Percentiles rank a stretch among this genome's conserved stretches.
phyloP scores from a whole-genome alignment of 2,888 invertebrate genomes.

The Dryomyza anilis region DNA sequence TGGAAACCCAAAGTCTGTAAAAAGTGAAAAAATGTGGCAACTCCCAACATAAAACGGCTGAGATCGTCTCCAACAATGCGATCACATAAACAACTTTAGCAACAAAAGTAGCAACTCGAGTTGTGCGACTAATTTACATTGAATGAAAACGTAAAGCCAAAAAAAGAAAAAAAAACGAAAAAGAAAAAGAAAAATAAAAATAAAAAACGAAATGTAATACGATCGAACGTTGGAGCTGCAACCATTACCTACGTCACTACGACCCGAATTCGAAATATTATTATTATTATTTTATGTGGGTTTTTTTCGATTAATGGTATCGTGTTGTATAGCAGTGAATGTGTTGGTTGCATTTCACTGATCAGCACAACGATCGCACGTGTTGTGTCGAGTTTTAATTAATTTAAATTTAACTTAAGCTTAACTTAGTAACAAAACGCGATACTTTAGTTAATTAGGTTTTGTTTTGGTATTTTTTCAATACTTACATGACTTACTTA shows the following conservation, averaged over 20 bases:
- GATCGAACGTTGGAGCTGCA: background rate
- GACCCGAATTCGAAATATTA: background rate
- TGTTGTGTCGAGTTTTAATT: background rate
- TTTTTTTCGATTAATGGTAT: background rate
- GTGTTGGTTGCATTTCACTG: background rate
- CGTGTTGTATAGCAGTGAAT: background rate
- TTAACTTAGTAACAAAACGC: too few relatives aligned
- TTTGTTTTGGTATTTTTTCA: too few relatives aligned
- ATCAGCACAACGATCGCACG: background rate
- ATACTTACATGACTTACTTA: too few relatives aligned
- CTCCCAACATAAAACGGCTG: too few relatives aligned
- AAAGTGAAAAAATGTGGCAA: background rate
- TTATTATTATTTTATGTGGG: background rate
- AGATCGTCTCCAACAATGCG: too few relatives aligned
- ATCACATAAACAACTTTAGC: too few relatives aligned
- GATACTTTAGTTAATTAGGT: too few relatives aligned
- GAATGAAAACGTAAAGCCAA: conserved; percentile 2
- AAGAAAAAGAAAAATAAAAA: background rate
- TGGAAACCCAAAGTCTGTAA: too few relatives aligned
- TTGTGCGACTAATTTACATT: conserved; percentile 2
- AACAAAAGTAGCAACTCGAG: too few relatives aligned
- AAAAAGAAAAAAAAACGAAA: background rate
- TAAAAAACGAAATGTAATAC: background rate
- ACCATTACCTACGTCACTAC: background rate
- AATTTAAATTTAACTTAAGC: too few relatives aligned